These are phyloP conservation scores for Glyptemys insculpta DNA, from an alignment of 2,797 vertebrate genomes.

Conservation along the genomic window DNA sequence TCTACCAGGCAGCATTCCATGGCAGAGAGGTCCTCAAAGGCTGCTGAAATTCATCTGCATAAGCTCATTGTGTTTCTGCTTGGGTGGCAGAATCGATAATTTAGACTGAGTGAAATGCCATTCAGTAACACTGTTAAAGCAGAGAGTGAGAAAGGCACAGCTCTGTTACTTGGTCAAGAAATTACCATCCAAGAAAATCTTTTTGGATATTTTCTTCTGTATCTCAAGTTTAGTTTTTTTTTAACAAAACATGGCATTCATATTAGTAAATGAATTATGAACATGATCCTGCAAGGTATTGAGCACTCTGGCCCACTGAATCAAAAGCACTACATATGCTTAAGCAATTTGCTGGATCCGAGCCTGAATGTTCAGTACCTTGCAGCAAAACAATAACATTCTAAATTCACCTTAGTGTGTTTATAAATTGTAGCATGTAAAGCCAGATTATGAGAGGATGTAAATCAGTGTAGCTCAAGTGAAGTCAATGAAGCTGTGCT, in stretches of 20 bases:
- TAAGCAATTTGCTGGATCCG: neutral
- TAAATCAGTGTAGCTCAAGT: fast-evolving
- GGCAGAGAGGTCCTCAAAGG: conserved; percentile 61
- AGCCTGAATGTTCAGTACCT: neutral
- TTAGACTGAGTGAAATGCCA: conserved; percentile 53
- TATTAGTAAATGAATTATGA: neutral
- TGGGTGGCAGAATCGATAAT: conserved; percentile 70
- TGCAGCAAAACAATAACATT: neutral
- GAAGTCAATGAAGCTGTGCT: neutral
- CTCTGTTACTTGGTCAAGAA: neutral
- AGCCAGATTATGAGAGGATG: neutral
- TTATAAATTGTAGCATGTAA: neutral
- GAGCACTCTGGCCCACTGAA: fast-evolving
- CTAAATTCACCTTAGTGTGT: neutral
- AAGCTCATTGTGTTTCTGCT: conserved; percentile 73
- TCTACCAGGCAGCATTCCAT: conserved; percentile 41
- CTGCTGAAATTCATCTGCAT: conserved; percentile 66
- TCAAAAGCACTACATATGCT: neutral
- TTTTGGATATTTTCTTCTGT: neutral
- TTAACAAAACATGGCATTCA: neutral
- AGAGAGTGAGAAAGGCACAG: neutral
- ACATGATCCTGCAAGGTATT: neutral
- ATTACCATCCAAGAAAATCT: neutral
- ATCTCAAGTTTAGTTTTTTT: neutral
- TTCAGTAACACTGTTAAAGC: conserved; percentile 43